Evolutionary conservation across 2,888 invertebrate species (phyloP).

Genomic region (Athalia rosae): DNA sequence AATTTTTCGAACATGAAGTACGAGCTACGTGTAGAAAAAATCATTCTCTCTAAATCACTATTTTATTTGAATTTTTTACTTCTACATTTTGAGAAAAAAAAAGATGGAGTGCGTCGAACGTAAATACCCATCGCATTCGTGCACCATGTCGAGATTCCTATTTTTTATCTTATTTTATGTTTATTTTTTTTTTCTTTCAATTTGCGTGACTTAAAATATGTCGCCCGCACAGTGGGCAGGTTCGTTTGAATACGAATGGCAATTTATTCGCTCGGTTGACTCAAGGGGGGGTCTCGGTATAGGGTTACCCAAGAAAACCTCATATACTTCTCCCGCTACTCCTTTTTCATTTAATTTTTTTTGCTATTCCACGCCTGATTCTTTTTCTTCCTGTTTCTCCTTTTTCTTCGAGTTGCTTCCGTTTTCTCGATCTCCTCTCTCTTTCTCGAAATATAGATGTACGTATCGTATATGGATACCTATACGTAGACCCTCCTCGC

Average conservation of each 20-base stretch:
- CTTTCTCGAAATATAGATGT: not conserved
- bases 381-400: not conserved
- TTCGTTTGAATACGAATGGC: constrained; percentile 44
- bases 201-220: constrained; percentile 20
- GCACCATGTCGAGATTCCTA: not conserved
- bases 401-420: not conserved
- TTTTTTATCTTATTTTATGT: not conserved
- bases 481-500: too few relatives aligned
- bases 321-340: too few relatives aligned
- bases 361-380: too few relatives aligned
- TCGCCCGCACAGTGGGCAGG: constrained; percentile 10
- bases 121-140: constrained; percentile 9
- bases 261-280: constrained; percentile 44
- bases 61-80: too few relatives aligned
- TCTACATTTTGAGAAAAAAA: too few relatives aligned
- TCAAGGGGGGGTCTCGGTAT: not conserved
- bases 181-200: constrained; percentile 6
- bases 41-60: too few relatives aligned
- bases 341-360: too few relatives aligned
- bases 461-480: too few relatives aligned
- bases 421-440: not conserved
- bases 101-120: not conserved
- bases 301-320: not conserved
- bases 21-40: too few relatives aligned
- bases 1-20: too few relatives aligned